Evolutionary conservation across 2,797 vertebrate species (phyloP).

Genomic region (Phoxinus dragarum): DNA sequence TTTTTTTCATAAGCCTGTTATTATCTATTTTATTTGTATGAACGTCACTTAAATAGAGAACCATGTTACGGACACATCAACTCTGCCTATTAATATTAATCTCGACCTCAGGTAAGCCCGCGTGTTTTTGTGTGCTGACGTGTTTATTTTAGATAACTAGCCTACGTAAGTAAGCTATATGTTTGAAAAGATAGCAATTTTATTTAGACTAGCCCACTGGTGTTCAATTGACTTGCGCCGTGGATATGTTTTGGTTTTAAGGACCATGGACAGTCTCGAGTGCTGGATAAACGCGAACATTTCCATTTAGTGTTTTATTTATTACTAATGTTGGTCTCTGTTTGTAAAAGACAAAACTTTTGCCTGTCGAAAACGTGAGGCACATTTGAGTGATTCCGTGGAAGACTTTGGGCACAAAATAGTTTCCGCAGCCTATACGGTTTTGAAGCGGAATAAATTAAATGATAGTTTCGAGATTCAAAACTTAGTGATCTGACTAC

Average conservation of each 20-base stretch:
- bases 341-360: not conserved
- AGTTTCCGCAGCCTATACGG: not conserved
- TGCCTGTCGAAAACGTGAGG: not conserved
- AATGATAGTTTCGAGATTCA: not conserved
- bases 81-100: slow-evolving; percentile 23
- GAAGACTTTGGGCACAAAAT: not conserved
- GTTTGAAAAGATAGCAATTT: not conserved
- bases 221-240: not conserved
- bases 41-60: not conserved
- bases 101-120: slow-evolving; percentile 45
- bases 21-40: not conserved
- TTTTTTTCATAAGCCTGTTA: not conserved
- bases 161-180: not conserved
- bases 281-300: not conserved
- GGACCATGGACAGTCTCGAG: slow-evolving; percentile 43
- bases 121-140: not conserved
- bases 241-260: slow-evolving; percentile 24
- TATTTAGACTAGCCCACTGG: not conserved
- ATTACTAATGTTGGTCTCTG: too few species aligned
- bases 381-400: not conserved
- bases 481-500: not conserved
- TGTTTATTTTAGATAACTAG: not conserved
- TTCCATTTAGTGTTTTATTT: not conserved
- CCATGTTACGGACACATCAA: slow-evolving; percentile 35
- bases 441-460: not conserved